Evolutionary conservation across 2,888 invertebrate species (phyloP).

Genomic region (Euproctis similis): DNA sequence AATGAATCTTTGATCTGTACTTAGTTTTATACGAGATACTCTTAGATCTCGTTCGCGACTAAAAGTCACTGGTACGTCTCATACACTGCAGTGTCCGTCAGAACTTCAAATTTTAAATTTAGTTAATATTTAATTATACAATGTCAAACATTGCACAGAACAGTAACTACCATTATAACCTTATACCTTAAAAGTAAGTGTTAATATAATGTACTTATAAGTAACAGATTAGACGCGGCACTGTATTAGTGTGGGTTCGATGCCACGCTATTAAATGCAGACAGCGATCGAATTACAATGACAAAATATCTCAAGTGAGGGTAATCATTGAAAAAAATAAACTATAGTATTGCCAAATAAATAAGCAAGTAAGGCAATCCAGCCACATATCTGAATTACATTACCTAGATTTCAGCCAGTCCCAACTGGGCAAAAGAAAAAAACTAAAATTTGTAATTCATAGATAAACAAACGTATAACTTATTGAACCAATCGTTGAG

Average conservation of each 20-base stretch:
- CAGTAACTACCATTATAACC: conserved; percentile 21
- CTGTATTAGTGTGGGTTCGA: no score
- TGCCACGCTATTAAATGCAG: conserved; percentile 21
- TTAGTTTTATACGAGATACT: no score
- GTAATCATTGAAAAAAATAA: no score
- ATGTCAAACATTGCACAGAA: conserved; percentile 47
- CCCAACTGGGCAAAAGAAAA: no score
- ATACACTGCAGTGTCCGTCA: conserved; percentile 3
- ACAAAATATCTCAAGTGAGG: conserved; percentile 12
- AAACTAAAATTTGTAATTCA: no score
- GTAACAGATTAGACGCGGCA: conserved; percentile 15
- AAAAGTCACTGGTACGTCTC: neutral
- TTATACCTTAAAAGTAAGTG: conserved; percentile 22
- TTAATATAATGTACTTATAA: conserved; percentile 38
- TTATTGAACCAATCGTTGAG: no score
- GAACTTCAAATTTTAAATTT: conserved; percentile 14
- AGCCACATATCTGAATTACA: no score
- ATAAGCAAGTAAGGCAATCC: no score
- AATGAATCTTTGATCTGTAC: no score
- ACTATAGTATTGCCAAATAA: no score
- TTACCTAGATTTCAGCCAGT: no score
- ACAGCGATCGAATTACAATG: conserved; percentile 25
- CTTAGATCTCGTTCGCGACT: neutral
- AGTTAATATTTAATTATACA: conserved; percentile 23
- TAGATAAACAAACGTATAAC: no score